These are phyloP conservation scores for Etheostoma perlongum DNA, from an alignment of 2,797 vertebrate species.

Conservation along the genomic window DNA sequence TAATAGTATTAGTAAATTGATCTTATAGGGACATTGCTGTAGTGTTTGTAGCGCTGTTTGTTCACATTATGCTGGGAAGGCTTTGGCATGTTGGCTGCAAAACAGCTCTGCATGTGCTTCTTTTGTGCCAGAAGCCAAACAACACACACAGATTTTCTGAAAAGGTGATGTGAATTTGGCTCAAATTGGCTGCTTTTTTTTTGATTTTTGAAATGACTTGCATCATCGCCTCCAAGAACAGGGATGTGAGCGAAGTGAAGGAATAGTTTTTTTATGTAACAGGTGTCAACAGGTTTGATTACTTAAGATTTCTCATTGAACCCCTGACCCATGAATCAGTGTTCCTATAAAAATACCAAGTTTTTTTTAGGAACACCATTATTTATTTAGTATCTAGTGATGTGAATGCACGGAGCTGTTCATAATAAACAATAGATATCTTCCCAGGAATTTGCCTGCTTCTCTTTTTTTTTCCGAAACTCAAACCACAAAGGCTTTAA, in stretches of 20 bases:
- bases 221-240: not conserved
- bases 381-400: not conserved
- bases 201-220: not conserved
- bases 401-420: not conserved
- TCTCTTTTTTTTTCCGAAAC: not conserved
- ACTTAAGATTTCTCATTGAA: not conserved
- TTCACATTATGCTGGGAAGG: slow-evolving; percentile 20
- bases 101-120: slow-evolving; percentile 12
- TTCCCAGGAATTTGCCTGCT: not conserved
- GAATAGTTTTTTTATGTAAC: slow-evolving; percentile 12
- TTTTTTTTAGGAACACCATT: not conserved
- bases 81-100: slow-evolving; percentile 12
- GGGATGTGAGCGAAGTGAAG: not conserved
- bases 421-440: not conserved
- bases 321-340: not conserved
- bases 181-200: not conserved
- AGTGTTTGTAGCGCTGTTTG: slow-evolving; percentile 6
- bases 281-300: not conserved
- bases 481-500: slow-evolving; percentile 14
- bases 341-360: not conserved
- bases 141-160: slow-evolving; percentile 23
- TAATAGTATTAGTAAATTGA: not conserved
- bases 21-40: not conserved
- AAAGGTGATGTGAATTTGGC: slow-evolving; percentile 21
- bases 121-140: slow-evolving; percentile 16